These are phyloP conservation scores for Baccha elongata DNA, from an alignment of 2,888 invertebrate genomes.

Conservation along the genomic window DNA sequence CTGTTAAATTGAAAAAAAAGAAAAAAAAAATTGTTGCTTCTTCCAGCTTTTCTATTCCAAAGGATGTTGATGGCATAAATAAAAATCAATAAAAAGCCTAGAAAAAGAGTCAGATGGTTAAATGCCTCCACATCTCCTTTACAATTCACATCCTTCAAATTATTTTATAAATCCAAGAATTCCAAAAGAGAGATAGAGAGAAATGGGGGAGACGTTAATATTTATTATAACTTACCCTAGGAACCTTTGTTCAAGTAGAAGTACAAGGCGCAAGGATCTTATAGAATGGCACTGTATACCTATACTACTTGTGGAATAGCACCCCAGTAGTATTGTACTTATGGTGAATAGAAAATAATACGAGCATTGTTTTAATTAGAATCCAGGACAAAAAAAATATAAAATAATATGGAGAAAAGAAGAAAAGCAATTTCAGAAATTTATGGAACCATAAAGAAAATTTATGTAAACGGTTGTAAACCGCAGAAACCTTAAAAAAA, in stretches of 20 bases:
- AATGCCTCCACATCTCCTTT: background rate
- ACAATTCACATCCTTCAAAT: constrained; percentile 20
- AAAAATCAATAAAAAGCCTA: constrained; percentile 69
- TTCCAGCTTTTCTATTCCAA: background rate
- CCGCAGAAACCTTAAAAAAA: constrained; percentile 28
- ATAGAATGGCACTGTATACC: background rate
- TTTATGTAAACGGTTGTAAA: constrained; percentile 51
- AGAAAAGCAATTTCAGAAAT: constrained; percentile 61
- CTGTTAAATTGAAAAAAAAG: constrained; percentile 72
- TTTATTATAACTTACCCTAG: constrained; percentile 39
- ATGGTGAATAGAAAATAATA: constrained; percentile 55
- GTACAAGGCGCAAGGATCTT: background rate
- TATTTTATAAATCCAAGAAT: constrained; percentile 20
- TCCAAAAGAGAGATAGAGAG: background rate
- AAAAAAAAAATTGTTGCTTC: constrained; percentile 67
- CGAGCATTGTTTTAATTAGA: constrained; percentile 70
- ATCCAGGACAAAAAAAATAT: constrained; percentile 9
- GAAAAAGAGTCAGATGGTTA: constrained; percentile 25
- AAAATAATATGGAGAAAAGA: constrained; percentile 77
- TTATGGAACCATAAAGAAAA: constrained; percentile 60
- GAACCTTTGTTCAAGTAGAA: background rate
- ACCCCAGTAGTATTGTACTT: constrained; percentile 17
- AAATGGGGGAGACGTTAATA: background rate
- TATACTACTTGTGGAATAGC: background rate
- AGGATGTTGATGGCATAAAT: constrained; percentile 6